These are phyloP conservation scores for Polyploca ridens DNA, from an alignment of 2,888 invertebrate genomes.

Conservation along the genomic window DNA sequence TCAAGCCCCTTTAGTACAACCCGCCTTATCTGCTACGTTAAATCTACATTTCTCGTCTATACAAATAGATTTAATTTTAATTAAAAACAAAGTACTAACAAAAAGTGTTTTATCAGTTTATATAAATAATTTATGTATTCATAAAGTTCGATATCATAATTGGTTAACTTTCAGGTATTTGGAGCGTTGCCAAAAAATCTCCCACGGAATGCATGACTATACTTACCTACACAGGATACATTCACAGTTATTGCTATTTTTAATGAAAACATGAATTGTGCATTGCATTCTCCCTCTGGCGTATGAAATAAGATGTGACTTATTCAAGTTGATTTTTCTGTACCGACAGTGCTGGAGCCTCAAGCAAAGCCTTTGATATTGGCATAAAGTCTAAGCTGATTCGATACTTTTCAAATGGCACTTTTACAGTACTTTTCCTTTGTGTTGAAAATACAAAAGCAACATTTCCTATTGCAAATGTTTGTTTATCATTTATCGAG, in stretches of 20 bases:
- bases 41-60: background rate
- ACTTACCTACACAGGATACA: conserved; percentile 15
- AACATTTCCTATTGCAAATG: background rate
- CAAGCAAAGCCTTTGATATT: conserved; percentile 3
- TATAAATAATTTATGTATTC: conserved; percentile 30
- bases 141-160: conserved; percentile 35
- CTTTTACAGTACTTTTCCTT: background rate
- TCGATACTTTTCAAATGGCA: background rate
- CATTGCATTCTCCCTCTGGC: background rate
- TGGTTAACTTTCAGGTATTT: conserved; percentile 27
- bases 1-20: background rate
- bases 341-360: background rate
- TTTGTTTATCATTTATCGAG: background rate
- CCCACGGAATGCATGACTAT: conserved; percentile 16
- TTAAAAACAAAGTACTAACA: background rate
- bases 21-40: background rate
- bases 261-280: background rate
- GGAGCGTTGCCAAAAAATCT: conserved; percentile 25
- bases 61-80: background rate
- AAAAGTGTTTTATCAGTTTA: conserved; percentile 21
- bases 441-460: conserved; percentile 7
- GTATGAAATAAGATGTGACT: background rate
- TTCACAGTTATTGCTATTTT: conserved; percentile 8
- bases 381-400: background rate
- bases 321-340: background rate